Percentiles rank a stretch among this genome's conserved stretches.
Conservation (phyloP, 2,113 vertebrate species). For the Microtus richardsoni region DNA sequence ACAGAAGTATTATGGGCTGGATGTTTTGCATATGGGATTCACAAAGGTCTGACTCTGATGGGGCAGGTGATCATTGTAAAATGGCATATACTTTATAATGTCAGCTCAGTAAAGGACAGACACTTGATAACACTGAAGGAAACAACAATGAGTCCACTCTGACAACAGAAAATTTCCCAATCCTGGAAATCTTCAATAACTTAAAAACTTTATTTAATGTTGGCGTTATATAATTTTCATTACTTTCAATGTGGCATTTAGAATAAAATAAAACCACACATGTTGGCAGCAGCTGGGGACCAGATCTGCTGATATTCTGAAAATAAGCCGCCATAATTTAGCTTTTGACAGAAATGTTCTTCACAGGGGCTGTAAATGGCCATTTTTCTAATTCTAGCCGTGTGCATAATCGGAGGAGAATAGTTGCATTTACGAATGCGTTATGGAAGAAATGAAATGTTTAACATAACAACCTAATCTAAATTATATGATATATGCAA, state of each 20-base stretch:
- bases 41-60: constrained; percentile 6
- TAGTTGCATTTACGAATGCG: constrained; percentile 42
- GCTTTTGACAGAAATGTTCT: constrained; percentile 43
- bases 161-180: constrained; percentile 54
- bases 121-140: constrained; percentile 46
- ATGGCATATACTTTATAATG: background rate
- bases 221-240: constrained; percentile 71
- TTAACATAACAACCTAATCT: constrained; percentile 70
- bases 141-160: constrained; percentile 20
- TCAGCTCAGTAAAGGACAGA: constrained; percentile 33
- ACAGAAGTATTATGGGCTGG: background rate
- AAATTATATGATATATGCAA: constrained; percentile 70
- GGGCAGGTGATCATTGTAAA: background rate
- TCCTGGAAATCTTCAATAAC: constrained; percentile 54
- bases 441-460: constrained; percentile 58
- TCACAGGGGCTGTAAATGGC: constrained; percentile 54
- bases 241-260: constrained; percentile 69
- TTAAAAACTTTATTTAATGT: constrained; percentile 62
- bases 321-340: constrained; percentile 65
- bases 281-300: constrained; percentile 69
- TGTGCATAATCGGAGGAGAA: background rate
- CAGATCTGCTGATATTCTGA: constrained; percentile 46
- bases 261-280: constrained; percentile 72
- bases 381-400: constrained; percentile 52
- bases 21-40: constrained; percentile 19